phyloP scores from a whole-genome alignment of 2,888 invertebrate species.

The Pterobdella sp. region DNA sequence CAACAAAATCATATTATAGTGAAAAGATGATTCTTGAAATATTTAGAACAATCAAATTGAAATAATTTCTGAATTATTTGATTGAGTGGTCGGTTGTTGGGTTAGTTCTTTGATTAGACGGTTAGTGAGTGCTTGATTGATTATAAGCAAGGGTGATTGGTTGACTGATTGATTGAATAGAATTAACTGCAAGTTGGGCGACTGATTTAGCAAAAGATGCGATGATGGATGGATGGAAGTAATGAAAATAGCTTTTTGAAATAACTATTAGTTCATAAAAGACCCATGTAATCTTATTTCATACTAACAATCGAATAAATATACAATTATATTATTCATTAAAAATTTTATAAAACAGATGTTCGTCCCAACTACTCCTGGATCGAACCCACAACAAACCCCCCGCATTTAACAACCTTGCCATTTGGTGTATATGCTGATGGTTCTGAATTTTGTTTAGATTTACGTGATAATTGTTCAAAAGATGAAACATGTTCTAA shows the following conservation, averaged over 20 bases:
- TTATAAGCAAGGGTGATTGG: not conserved
- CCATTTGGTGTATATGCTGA: not conserved
- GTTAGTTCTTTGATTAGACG: not conserved
- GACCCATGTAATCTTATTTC: no score
- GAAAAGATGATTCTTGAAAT: not conserved
- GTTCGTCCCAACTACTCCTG: slow-evolving; percentile 15
- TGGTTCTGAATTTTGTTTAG: not conserved
- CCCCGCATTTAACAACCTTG: not conserved
- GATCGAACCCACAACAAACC: slow-evolving; percentile 9
- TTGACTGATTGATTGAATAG: not conserved
- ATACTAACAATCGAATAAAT: no score
- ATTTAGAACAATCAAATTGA: not conserved
- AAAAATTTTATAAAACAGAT: not conserved
- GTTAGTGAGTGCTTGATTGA: not conserved
- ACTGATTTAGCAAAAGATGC: not conserved
- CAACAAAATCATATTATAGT: not conserved
- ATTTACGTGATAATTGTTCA: not conserved
- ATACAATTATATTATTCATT: not conserved
- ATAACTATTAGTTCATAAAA: no score
- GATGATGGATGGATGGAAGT: not conserved
- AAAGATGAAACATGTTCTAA: not conserved
- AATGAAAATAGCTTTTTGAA: not conserved
- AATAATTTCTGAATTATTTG: not conserved
- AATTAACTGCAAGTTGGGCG: not conserved
- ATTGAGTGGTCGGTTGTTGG: not conserved